Conservation (phyloP, 1,140 invertebrate genomes). For the Coboldia fuscipes region DNA sequence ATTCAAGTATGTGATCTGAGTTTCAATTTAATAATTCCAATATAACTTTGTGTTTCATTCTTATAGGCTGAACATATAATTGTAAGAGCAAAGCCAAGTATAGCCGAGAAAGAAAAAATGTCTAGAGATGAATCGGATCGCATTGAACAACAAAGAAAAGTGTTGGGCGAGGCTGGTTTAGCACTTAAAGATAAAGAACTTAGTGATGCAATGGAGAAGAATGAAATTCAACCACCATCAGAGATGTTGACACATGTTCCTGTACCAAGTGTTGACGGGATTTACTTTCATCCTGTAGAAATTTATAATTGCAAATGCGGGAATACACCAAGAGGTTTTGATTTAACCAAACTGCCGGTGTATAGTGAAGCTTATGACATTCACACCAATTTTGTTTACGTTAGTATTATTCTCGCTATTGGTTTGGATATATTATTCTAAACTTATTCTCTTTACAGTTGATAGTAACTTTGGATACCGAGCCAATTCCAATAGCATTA, state of each 20-base stretch:
- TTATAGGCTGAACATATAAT: conserved; percentile 21
- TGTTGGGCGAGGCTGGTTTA: conserved; percentile 44
- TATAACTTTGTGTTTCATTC: not conserved
- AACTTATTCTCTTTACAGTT: conserved; percentile 25
- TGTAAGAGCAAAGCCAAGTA: conserved; percentile 31
- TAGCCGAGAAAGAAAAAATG: conserved; percentile 32
- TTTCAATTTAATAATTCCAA: not conserved
- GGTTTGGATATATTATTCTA: not conserved
- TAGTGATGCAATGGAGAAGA: conserved; percentile 44
- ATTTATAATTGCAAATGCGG: conserved; percentile 34
- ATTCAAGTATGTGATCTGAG: conserved; percentile 21
- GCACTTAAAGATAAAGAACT: conserved; percentile 35
- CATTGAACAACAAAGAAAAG: conserved; percentile 34
- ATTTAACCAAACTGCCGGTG: conserved; percentile 41
- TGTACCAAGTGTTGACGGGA: conserved; percentile 42
- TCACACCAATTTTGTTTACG: conserved; percentile 67
- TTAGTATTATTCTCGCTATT: conserved; percentile 24
- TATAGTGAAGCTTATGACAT: conserved; percentile 58
- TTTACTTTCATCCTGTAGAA: conserved; percentile 36
- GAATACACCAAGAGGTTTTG: conserved; percentile 33
- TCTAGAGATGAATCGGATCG: conserved; percentile 41
- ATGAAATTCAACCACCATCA: conserved; percentile 47
- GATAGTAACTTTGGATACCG: conserved; percentile 48
- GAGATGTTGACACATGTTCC: conserved; percentile 42
- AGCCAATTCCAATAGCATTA: conserved; percentile 28